phyloP scores from a whole-genome alignment of 1,140 invertebrate species.

The Zaprionus ghesquierei region DNA sequence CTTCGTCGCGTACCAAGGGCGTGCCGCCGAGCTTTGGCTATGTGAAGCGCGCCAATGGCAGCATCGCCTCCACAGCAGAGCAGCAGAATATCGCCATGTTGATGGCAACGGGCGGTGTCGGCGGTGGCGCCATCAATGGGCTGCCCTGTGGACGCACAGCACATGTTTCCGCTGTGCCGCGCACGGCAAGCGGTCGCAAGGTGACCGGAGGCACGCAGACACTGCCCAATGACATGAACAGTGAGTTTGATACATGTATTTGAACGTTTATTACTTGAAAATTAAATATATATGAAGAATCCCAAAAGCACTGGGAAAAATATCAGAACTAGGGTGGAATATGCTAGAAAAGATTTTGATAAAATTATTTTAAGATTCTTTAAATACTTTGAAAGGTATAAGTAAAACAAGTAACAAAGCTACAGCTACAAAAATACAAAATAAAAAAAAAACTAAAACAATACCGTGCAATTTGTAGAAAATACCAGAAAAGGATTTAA shows the following conservation, averaged over 20 bases:
- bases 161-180: slow-evolving; percentile 91
- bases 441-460: too few species aligned
- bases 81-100: slow-evolving; percentile 83
- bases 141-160: slow-evolving; percentile 86
- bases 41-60: slow-evolving; percentile 89
- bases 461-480: too few species aligned
- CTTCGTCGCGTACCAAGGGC: slow-evolving; percentile 85
- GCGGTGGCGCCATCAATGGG: slow-evolving; percentile 61
- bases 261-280: background rate
- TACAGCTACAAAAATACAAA: too few species aligned
- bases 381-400: too few species aligned
- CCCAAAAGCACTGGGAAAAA: too few species aligned
- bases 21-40: slow-evolving; percentile 92
- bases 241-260: slow-evolving; percentile 83
- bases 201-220: slow-evolving; percentile 94
- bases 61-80: slow-evolving; percentile 83
- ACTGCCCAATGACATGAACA: slow-evolving; percentile 90
- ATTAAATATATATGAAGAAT: background rate
- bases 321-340: too few species aligned
- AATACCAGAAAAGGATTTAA: too few species aligned
- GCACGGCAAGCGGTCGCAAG: slow-evolving; percentile 91
- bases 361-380: too few species aligned
- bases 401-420: too few species aligned
- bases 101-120: slow-evolving; percentile 82
- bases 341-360: too few species aligned